Percentiles rank a stretch among this genome's conserved stretches.
Conservation (phyloP, 2,888 invertebrate genomes). For the Ferrisia virgata region DNA sequence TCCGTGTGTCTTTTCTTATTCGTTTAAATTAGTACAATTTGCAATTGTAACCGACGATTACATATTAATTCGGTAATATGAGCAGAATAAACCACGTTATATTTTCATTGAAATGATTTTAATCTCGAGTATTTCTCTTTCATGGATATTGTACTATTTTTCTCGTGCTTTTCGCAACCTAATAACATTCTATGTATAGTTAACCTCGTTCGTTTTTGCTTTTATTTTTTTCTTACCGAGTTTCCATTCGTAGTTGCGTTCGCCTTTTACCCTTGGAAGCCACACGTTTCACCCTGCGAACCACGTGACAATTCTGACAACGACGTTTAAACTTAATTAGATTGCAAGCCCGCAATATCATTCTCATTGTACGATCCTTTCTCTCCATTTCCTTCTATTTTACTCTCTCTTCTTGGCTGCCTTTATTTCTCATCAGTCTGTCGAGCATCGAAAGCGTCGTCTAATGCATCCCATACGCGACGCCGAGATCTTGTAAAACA, state of each 20-base stretch:
- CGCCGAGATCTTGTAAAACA: background rate
- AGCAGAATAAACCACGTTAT: background rate
- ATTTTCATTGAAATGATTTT: background rate
- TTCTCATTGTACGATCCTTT: background rate
- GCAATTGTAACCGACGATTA: background rate
- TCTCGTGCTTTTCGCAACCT: background rate
- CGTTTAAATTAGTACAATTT: too few relatives aligned
- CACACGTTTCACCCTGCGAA: background rate
- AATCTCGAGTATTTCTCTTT: background rate
- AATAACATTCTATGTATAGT: background rate
- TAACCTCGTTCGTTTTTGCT: background rate
- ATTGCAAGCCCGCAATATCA: background rate
- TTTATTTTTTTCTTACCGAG: too few relatives aligned
- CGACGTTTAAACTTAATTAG: slow-evolving; percentile 9
- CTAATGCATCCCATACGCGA: too few relatives aligned
- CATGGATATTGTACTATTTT: background rate
- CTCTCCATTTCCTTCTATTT: background rate
- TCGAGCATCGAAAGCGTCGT: too few relatives aligned
- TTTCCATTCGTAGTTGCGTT: background rate
- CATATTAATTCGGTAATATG: background rate
- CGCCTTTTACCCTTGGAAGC: background rate
- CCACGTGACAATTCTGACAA: slow-evolving; percentile 7
- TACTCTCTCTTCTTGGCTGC: too few relatives aligned
- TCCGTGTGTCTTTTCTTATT: too few relatives aligned
- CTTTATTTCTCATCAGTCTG: background rate